A percentile compares a stretch with the other conserved stretches of the same genome.
Conservation (phyloP, 2,888 invertebrate genomes). For the Campoplex capitator region DNA sequence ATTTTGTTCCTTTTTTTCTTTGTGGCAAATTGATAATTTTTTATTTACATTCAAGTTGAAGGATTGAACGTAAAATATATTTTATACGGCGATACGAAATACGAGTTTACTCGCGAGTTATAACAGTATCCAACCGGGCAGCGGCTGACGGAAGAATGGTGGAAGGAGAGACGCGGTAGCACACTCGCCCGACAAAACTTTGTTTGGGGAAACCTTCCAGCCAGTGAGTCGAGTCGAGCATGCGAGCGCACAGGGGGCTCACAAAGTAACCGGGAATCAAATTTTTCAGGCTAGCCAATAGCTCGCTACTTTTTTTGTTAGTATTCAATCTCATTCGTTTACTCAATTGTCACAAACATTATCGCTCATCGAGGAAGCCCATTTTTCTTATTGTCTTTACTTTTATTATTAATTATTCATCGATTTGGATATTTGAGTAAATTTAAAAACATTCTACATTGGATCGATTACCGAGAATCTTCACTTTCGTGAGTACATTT, state of each 20-base stretch:
- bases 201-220: conserved; percentile 65
- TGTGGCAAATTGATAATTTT: neutral
- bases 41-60: neutral
- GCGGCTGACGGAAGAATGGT: conserved; percentile 61
- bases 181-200: conserved; percentile 64
- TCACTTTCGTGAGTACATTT: neutral
- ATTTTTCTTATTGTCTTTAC: neutral
- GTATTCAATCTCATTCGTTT: neutral
- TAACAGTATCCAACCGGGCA: conserved; percentile 49
- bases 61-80: neutral
- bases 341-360: neutral
- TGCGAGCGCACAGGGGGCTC: conserved; percentile 26
- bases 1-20: neutral
- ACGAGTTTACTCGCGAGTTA: conserved; percentile 21
- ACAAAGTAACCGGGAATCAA: conserved; percentile 59
- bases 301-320: conserved; percentile 10
- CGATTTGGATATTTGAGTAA: neutral
- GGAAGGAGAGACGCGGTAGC: conserved; percentile 39
- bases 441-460: neutral
- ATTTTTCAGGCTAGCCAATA: conserved; percentile 67
- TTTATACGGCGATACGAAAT: neutral
- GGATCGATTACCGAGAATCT: neutral
- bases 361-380: neutral
- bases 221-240: conserved; percentile 55
- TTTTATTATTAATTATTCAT: neutral